A percentile compares a stretch with the other conserved stretches of the same genome.
phyloP scores from a whole-genome alignment of 2,797 vertebrate genomes.

The Meriones psammophilus region DNA sequence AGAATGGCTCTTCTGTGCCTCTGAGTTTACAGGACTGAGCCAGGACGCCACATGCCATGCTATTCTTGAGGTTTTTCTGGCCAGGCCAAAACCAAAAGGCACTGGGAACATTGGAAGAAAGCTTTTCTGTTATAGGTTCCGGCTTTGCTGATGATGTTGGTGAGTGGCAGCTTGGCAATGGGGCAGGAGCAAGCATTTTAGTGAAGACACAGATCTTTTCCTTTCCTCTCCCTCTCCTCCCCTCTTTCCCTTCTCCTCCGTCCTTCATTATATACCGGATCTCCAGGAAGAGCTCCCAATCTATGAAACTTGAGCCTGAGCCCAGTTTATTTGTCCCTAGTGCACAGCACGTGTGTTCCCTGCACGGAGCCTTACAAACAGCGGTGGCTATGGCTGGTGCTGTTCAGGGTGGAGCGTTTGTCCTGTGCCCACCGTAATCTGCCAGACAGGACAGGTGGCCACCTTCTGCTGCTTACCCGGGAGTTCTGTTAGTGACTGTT shows the following conservation, averaged over 20 bases:
- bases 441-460: neutral
- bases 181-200: neutral
- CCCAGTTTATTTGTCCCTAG: slow-evolving; percentile 15
- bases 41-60: slow-evolving; percentile 77
- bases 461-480: slow-evolving; percentile 7
- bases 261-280: slow-evolving; percentile 4
- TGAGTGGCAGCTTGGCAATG: slow-evolving; percentile 11
- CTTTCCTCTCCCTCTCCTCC: neutral
- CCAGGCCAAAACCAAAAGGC: slow-evolving; percentile 69
- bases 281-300: slow-evolving; percentile 40
- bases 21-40: slow-evolving; percentile 54
- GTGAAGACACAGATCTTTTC: neutral
- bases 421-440: neutral
- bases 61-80: slow-evolving; percentile 80
- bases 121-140: slow-evolving; percentile 69
- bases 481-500: neutral
- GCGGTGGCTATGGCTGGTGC: slow-evolving; percentile 5
- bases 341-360: neutral
- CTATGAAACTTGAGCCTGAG: neutral
- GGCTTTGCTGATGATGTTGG: slow-evolving; percentile 62
- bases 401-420: neutral
- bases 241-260: too few relatives aligned
- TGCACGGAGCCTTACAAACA: neutral
- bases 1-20: slow-evolving; percentile 65
- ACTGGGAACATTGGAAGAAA: slow-evolving; percentile 72